These are phyloP conservation scores for Glossophaga mutica DNA, from an alignment of 2,797 vertebrate species.

Conservation along the genomic window DNA sequence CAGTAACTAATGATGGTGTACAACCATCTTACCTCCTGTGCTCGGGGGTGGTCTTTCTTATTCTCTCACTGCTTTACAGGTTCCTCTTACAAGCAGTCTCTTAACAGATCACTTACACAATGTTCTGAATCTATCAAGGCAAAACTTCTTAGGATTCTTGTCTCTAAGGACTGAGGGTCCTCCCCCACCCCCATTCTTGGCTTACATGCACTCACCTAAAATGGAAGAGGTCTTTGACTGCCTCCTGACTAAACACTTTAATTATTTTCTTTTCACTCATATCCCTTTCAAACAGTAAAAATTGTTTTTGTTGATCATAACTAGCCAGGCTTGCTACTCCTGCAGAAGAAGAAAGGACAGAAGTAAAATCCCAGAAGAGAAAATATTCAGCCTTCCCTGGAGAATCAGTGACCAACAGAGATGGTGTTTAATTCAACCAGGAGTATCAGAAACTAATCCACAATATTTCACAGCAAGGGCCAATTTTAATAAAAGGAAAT, in stretches of 20 bases:
- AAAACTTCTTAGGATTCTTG: not conserved
- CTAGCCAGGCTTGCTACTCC: not conserved
- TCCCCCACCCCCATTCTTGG: not conserved
- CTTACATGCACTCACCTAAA: not conserved
- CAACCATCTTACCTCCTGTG: not conserved
- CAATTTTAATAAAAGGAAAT: slow-evolving; percentile 25
- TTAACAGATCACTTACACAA: not conserved
- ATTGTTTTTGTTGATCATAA: not conserved
- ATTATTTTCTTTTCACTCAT: not conserved
- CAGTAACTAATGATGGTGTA: not conserved
- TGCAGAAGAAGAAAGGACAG: not conserved
- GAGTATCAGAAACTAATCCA: slow-evolving; percentile 21
- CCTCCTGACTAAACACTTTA: not conserved
- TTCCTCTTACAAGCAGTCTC: not conserved
- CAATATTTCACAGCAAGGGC: slow-evolving; percentile 30
- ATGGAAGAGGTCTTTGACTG: not conserved
- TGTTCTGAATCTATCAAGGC: not conserved
- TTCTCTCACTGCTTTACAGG: not conserved
- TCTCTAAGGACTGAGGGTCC: not conserved
- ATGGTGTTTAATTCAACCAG: slow-evolving; percentile 17
- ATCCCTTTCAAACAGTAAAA: not conserved
- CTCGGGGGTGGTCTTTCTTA: not conserved
- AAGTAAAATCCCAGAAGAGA: not conserved
- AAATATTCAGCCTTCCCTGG: not conserved
- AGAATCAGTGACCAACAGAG: not conserved